A percentile compares a stretch with the other conserved stretches of the same genome.
phyloP scores from a whole-genome alignment of 2,888 invertebrate genomes.

The Rhagonycha lutea region DNA sequence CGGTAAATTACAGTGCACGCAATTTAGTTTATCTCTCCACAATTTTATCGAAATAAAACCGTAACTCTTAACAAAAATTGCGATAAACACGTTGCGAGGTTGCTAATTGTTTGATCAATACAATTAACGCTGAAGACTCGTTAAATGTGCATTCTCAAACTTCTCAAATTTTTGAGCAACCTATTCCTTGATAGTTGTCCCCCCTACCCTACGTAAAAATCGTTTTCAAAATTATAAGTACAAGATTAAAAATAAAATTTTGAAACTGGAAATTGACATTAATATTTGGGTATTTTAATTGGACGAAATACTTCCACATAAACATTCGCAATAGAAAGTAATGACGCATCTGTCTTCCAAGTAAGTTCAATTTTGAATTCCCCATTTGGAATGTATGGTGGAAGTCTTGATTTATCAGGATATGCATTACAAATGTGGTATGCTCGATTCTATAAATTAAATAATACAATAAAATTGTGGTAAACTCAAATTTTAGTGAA shows the following conservation, averaged over 20 bases:
- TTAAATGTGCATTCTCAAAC: too few species aligned
- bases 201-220: too few species aligned
- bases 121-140: too few species aligned
- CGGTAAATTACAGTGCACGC: slow-evolving; percentile 9
- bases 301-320: neutral
- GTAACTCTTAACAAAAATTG: neutral
- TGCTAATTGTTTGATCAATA: too few species aligned
- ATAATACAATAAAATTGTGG: too few species aligned
- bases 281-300: slow-evolving; percentile 14
- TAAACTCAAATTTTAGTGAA: neutral
- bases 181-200: too few species aligned
- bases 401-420: neutral
- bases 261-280: neutral
- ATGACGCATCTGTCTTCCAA: neutral
- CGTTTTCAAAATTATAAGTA: too few species aligned
- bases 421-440: neutral
- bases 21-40: neutral
- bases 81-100: too few species aligned
- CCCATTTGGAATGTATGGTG: neutral
- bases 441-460: neutral
- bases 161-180: too few species aligned
- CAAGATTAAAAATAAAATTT: too few species aligned
- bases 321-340: neutral
- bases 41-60: neutral
- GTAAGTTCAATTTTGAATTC: neutral